Evolutionary conservation across 2,113 vertebrate genomes (phyloP), one percentile per base, ranked within the genome.

Genomic region (Hypanus sabinus): DNA sequence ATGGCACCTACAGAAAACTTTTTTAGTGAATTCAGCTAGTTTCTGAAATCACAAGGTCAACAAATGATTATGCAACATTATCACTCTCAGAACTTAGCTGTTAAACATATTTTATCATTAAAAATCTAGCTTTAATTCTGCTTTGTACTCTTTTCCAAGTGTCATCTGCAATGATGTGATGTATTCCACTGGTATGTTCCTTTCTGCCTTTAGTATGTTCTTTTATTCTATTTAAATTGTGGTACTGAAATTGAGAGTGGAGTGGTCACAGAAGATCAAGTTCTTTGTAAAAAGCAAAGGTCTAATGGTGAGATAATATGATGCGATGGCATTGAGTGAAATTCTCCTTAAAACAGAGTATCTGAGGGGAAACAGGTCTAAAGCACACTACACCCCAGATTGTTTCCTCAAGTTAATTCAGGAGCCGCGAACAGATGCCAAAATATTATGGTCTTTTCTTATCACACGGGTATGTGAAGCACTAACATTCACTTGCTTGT

Each of bases 401-500:
- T 18, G n/a, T 46, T 92, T 38, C 88, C 70, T 33, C 33, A 94
- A 94, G 85, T 94, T 94, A 36, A 94, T 95, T 94, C 94, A 93
- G 94, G 94, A 94, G 68, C 65, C 8, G 27, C 22, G 36, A 71
- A 33, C 90, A 27, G n/a, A 94, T 94, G 94, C 62, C 68, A 94
- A 88, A 71, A 95, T 90, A 71, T 95, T 96, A 95, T 96, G 94
- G 30, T n/a, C 0, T 76, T 71, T 94, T 68, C 95, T 95, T 95
- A 95, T 96, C 96, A 90, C 93, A 88, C 94, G 95, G 94, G 94
- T 95, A 95, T 94, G 94, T 95, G 95, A 96, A 95, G 94, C 95
- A 95, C 96, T 95, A 95, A 95, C 96, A 94, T 94, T 94, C 80
- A 77, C 95, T 96, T 95, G 96, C 96, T 96, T 94, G 94, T 94